Conservation (phyloP, 2,888 invertebrate genomes). For the Pammene aurita region DNA sequence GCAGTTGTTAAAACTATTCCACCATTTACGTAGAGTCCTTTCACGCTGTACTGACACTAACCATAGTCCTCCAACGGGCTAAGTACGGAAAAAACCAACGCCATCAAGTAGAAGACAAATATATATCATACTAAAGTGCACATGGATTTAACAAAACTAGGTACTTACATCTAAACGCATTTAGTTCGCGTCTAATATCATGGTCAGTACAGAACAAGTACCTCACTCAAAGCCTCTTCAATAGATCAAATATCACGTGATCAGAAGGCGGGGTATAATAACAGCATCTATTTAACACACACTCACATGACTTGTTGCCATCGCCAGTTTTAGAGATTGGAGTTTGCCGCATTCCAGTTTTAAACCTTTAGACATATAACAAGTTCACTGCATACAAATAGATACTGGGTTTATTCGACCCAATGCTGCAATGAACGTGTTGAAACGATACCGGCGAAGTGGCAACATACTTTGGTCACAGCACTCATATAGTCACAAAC, state of each 20-base stretch:
- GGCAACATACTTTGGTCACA: constrained; percentile 4
- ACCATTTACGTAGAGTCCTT: background rate
- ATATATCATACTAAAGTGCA: background rate
- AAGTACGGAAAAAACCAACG: background rate
- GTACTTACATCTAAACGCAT: no score
- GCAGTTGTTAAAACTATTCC: background rate
- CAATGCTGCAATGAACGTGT: background rate
- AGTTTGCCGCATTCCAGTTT: background rate
- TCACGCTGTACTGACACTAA: background rate
- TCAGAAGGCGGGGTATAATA: constrained; percentile 4
- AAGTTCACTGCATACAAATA: background rate
- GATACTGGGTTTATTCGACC: background rate
- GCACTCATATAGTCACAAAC: constrained; percentile 13
- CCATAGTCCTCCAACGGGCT: no score
- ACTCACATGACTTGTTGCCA: background rate
- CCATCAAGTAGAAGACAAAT: background rate
- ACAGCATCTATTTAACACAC: constrained; percentile 1
- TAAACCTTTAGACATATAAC: no score
- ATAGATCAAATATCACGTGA: constrained; percentile 17
- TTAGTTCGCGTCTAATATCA: background rate
- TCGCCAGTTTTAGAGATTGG: constrained; percentile 14
- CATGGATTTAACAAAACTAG: no score
- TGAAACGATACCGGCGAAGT: constrained; percentile 14
- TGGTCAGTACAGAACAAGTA: background rate
- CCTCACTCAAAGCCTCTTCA: constrained; percentile 5